phyloP scores from a whole-genome alignment of 2,888 invertebrate species.

The Xestia rhomboidea region DNA sequence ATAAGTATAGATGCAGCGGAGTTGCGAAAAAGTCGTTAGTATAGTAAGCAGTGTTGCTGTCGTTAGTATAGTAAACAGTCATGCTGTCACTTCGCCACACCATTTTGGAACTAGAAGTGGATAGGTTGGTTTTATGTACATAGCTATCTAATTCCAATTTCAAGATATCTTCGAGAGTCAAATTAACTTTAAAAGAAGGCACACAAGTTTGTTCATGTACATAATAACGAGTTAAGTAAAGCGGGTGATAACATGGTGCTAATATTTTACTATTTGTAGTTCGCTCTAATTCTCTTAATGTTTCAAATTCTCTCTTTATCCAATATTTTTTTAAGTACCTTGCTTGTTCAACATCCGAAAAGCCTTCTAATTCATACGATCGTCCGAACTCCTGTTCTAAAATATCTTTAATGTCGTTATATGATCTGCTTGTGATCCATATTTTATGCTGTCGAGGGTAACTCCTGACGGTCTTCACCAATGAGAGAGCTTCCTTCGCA shows the following conservation, averaged over 20 bases:
- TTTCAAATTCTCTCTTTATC: background rate
- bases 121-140: background rate
- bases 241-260: no score
- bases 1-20: background rate
- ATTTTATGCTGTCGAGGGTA: slow-evolving; percentile 6
- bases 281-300: no score
- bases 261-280: no score
- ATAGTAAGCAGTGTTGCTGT: no score
- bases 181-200: background rate
- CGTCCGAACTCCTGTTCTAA: slow-evolving; percentile 13
- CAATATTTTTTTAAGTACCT: background rate
- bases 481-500: background rate
- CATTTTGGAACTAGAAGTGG: background rate
- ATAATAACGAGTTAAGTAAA: no score
- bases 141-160: background rate
- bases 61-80: no score
- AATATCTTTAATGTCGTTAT: background rate
- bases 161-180: no score
- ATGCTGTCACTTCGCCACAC: background rate
- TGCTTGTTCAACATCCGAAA: background rate
- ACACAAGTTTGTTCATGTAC: background rate
- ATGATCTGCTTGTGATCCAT: slow-evolving; percentile 15
- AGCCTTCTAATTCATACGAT: background rate
- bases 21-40: background rate
- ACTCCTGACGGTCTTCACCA: background rate